Conservation (phyloP, 2,113 vertebrate species). For the Bujurquina vittata region DNA sequence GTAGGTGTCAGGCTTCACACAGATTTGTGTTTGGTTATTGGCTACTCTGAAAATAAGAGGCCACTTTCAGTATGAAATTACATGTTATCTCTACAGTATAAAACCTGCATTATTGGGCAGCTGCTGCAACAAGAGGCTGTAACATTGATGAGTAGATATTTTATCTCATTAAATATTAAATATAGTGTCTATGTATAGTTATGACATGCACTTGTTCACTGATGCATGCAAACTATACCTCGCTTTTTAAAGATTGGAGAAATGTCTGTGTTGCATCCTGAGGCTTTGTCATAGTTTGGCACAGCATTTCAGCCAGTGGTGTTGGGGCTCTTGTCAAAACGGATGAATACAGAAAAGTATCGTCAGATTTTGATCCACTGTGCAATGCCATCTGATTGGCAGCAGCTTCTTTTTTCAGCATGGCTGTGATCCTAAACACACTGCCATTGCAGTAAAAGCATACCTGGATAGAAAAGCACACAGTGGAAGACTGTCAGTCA, state of each 20-base stretch:
- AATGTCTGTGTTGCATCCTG: background rate
- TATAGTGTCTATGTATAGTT: background rate
- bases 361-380: no score
- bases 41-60: background rate
- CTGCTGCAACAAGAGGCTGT: background rate
- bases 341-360: no score
- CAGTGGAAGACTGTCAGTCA: no score
- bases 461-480: no score
- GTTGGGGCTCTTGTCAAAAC: no score
- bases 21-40: background rate
- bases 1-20: constrained; percentile 55
- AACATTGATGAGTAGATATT: background rate
- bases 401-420: no score
- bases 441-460: no score
- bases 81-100: background rate
- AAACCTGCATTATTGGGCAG: background rate
- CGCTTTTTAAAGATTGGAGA: background rate
- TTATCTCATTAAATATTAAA: background rate
- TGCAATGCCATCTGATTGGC: no score
- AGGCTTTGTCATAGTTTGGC: no score
- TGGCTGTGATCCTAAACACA: no score
- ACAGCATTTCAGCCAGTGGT: no score
- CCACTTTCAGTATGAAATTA: background rate
- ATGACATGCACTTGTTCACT: background rate
- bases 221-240: background rate